These are phyloP conservation scores for Plebejus anna DNA, from an alignment of 2,888 invertebrate species.

Conservation along the genomic window DNA sequence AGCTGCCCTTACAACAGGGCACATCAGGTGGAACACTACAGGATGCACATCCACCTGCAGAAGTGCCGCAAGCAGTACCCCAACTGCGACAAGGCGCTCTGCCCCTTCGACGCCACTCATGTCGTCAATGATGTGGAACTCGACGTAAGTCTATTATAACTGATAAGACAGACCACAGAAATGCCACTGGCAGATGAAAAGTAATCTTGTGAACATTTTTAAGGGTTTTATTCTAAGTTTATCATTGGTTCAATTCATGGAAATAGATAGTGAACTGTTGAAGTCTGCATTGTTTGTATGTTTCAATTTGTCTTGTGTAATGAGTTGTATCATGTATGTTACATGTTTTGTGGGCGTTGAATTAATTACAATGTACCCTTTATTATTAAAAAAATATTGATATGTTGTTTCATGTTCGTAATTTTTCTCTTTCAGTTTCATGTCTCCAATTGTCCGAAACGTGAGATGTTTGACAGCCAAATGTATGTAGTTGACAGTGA, in stretches of 20 bases:
- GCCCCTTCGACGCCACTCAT: constrained; percentile 80
- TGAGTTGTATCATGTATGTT: background rate
- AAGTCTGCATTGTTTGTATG: too few relatives aligned
- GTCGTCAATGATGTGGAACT: constrained; percentile 74
- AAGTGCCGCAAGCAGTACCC: constrained; percentile 78
- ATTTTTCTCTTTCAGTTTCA: constrained; percentile 51
- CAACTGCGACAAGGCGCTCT: constrained; percentile 55
- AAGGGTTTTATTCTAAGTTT: too few relatives aligned
- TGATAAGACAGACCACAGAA: background rate
- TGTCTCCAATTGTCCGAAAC: constrained; percentile 49
- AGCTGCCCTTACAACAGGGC: constrained; percentile 79
- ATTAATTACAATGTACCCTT: background rate
- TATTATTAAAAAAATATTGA: background rate
- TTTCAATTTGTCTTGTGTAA: too few relatives aligned
- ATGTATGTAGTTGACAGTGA: constrained; percentile 55
- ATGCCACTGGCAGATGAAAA: too few relatives aligned
- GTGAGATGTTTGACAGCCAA: constrained; percentile 52
- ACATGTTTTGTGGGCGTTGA: background rate
- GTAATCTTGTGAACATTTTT: too few relatives aligned
- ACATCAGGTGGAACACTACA: constrained; percentile 74
- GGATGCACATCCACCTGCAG: constrained; percentile 77
- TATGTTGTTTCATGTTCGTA: too few relatives aligned
- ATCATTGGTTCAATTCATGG: too few relatives aligned
- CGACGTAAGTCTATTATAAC: constrained; percentile 54
- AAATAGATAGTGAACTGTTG: too few relatives aligned